Conservation (phyloP, 2,888 invertebrate species). For the Dryobotodes eremita region DNA sequence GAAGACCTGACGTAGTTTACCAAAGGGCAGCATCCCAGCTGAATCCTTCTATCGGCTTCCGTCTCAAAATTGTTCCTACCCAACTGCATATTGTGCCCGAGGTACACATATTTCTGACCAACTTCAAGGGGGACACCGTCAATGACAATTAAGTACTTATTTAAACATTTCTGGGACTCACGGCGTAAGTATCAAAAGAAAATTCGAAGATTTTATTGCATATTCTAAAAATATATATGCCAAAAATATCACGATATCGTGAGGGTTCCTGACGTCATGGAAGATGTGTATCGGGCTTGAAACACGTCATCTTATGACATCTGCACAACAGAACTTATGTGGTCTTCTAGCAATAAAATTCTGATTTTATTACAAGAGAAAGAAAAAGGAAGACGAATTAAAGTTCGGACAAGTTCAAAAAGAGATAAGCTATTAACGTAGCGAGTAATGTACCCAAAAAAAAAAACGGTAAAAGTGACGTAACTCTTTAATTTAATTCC, state of each 20-base stretch:
- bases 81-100: too few relatives aligned
- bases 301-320: conserved; percentile 35
- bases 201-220: background rate
- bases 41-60: too few relatives aligned
- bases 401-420: background rate
- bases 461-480: background rate
- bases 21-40: too few relatives aligned
- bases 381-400: background rate
- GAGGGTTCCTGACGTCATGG: conserved; percentile 17
- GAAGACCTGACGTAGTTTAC: too few relatives aligned
- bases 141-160: too few relatives aligned
- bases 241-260: conserved; percentile 25
- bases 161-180: background rate
- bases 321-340: background rate
- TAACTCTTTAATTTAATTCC: background rate
- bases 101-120: too few relatives aligned
- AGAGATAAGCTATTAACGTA: background rate
- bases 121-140: too few relatives aligned
- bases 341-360: background rate
- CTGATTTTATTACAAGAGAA: too few relatives aligned
- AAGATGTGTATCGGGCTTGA: conserved; percentile 1
- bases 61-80: too few relatives aligned
- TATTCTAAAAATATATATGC: background rate
- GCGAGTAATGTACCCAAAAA: background rate
- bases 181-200: background rate